phyloP scores from a whole-genome alignment of 1,140 invertebrate species.

The Macrocentrus cingulum region DNA sequence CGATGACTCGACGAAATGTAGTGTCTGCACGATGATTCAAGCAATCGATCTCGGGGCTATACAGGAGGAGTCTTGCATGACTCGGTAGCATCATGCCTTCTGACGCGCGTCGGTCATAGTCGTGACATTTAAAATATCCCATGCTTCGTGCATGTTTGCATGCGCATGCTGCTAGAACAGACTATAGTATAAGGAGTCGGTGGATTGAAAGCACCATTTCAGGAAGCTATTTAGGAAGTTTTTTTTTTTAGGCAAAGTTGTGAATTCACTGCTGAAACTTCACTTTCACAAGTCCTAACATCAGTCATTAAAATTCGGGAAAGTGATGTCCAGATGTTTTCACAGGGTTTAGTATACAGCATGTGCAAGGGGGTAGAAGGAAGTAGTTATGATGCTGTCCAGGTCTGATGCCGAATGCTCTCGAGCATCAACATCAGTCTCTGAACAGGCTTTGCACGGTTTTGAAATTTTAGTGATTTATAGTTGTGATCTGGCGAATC shows the following conservation, averaged over 20 bases:
- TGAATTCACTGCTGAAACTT: too few species aligned
- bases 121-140: constrained; percentile 6
- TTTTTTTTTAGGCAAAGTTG: too few species aligned
- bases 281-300: too few species aligned
- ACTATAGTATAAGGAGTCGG: too few species aligned
- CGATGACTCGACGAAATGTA: constrained; percentile 6
- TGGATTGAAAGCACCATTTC: too few species aligned
- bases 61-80: not conserved
- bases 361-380: not conserved
- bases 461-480: not conserved
- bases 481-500: too few species aligned
- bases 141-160: not conserved
- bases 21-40: too few species aligned
- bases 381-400: not conserved
- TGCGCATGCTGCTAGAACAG: constrained; percentile 4
- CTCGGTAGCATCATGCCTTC: not conserved
- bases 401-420: not conserved
- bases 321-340: too few species aligned
- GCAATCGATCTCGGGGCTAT: constrained; percentile 7
- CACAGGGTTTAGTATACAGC: not conserved
- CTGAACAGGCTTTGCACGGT: not conserved
- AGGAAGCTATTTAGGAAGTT: too few species aligned
- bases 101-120: constrained; percentile 21
- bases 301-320: too few species aligned
- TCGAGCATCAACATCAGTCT: not conserved